Evolutionary conservation across 2,888 invertebrate genomes (phyloP).

Genomic region (Macaria liturata): DNA sequence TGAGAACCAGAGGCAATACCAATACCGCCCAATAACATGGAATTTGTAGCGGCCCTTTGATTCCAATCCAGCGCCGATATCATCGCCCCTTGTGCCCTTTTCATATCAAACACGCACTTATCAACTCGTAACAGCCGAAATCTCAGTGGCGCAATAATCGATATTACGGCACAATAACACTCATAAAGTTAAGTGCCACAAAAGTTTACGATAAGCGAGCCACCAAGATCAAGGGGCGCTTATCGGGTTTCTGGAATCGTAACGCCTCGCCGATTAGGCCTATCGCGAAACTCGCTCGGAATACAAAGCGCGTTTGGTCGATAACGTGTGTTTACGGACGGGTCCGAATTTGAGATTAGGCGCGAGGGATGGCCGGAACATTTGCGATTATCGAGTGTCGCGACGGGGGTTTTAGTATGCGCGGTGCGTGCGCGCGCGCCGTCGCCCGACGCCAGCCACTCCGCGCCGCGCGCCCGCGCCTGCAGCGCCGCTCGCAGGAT

Average conservation of each 20-base stretch:
- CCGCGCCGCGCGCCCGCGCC: slow-evolving; percentile 48
- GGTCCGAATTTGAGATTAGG: slow-evolving; percentile 66
- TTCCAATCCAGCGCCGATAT: slow-evolving; percentile 20
- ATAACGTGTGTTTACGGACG: slow-evolving; percentile 71
- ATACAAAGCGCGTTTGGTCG: slow-evolving; percentile 67
- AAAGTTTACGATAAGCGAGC: slow-evolving; percentile 26
- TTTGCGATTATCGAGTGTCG: slow-evolving; percentile 69
- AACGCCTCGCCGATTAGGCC: slow-evolving; percentile 54
- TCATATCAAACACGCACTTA: slow-evolving; percentile 21
- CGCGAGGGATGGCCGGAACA: slow-evolving; percentile 54
- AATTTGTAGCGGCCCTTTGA: slow-evolving; percentile 43
- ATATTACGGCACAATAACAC: slow-evolving; percentile 19
- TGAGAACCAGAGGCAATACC: slow-evolving; percentile 42
- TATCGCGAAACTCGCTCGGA: slow-evolving; percentile 55
- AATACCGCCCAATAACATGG: slow-evolving; percentile 40
- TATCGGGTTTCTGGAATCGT: slow-evolving; percentile 56
- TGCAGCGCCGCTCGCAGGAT: slow-evolving; percentile 54
- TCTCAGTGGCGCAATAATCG: slow-evolving; percentile 24
- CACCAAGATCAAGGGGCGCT: slow-evolving; percentile 38
- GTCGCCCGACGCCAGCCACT: slow-evolving; percentile 67
- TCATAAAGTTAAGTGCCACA: slow-evolving; percentile 24
- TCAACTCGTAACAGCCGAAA: slow-evolving; percentile 20
- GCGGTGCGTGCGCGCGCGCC: slow-evolving; percentile 71
- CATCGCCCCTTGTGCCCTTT: slow-evolving; percentile 23
- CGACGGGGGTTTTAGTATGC: slow-evolving; percentile 75